A percentile compares a stretch with the other conserved stretches of the same genome.
phyloP scores from a whole-genome alignment of 2,888 invertebrate species.

The Habrosyne pyritoides region DNA sequence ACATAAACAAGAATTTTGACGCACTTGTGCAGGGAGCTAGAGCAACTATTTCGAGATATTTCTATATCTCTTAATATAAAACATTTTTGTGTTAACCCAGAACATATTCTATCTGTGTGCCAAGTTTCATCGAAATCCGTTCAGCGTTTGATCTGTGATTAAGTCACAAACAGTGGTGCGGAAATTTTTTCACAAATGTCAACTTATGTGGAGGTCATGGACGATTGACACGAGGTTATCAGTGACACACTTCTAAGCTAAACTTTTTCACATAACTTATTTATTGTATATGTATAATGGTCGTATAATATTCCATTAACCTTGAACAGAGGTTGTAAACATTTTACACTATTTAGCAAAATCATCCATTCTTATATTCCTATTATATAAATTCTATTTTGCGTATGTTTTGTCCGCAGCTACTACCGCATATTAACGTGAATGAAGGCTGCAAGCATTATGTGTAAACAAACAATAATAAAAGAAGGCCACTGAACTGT shows the following conservation, averaged over 20 bases:
- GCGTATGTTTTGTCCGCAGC: slow-evolving; percentile 14
- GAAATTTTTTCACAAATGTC: no score
- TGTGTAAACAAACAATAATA: slow-evolving; percentile 21
- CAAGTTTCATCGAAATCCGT: no score
- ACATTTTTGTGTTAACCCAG: no score
- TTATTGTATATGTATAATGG: slow-evolving; percentile 4
- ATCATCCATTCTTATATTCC: neutral
- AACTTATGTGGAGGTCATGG: neutral
- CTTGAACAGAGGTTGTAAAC: slow-evolving; percentile 13
- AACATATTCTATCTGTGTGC: no score
- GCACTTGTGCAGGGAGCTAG: no score
- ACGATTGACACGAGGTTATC: neutral
- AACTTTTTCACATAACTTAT: neutral
- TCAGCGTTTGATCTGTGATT: no score
- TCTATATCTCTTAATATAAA: no score
- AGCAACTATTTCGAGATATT: no score
- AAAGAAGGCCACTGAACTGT: slow-evolving; percentile 12
- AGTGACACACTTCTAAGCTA: neutral
- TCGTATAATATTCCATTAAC: slow-evolving; percentile 8
- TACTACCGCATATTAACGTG: slow-evolving; percentile 5
- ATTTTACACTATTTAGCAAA: slow-evolving; percentile 8
- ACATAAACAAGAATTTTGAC: no score
- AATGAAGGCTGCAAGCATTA: neutral
- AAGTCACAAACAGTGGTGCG: no score
- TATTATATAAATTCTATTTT: slow-evolving; percentile 13